Percentiles rank a stretch among this genome's conserved stretches.
These are phyloP conservation scores for Plagodis dolabraria DNA, from an alignment of 2,888 invertebrate genomes.

Conservation along the genomic window DNA sequence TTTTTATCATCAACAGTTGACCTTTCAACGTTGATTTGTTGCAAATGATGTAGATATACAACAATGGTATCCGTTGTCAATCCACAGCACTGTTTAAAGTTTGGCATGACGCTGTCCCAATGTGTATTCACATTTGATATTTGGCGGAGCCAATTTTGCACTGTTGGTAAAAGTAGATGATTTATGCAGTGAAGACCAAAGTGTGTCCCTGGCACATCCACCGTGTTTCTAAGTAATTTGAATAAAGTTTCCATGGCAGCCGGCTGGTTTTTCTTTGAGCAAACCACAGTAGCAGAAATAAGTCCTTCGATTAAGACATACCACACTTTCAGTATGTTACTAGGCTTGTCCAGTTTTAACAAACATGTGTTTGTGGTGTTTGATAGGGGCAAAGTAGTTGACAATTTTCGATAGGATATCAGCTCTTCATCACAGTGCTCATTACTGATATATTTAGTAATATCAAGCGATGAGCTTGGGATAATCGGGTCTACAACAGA, in stretches of 20 bases:
- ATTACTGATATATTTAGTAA: conserved; percentile 88
- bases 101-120: conserved; percentile 92
- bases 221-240: conserved; percentile 90
- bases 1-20: conserved; percentile 67
- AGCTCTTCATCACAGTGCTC: conserved; percentile 88
- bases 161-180: conserved; percentile 94
- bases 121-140: conserved; percentile 88
- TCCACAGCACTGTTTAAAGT: conserved; percentile 97
- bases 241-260: conserved; percentile 95
- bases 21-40: conserved; percentile 83
- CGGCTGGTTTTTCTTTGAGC: conserved; percentile 95
- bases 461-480: conserved; percentile 88
- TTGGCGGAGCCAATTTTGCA: conserved; percentile 96
- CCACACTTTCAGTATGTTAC: conserved; percentile 95
- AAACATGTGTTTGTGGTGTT: conserved; percentile 84
- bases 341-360: conserved; percentile 89
- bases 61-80: conserved; percentile 96
- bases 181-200: conserved; percentile 97
- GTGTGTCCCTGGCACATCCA: conserved; percentile 92
- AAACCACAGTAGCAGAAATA: conserved; percentile 91
- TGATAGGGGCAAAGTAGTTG: conserved; percentile 78
- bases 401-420: conserved; percentile 86
- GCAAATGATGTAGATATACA: conserved; percentile 91
- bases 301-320: conserved; percentile 95
- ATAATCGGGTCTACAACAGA: conserved; percentile 94